These are phyloP conservation scores for Glyptemys insculpta DNA, from an alignment of 2,797 vertebrate species.

Conservation along the genomic window DNA sequence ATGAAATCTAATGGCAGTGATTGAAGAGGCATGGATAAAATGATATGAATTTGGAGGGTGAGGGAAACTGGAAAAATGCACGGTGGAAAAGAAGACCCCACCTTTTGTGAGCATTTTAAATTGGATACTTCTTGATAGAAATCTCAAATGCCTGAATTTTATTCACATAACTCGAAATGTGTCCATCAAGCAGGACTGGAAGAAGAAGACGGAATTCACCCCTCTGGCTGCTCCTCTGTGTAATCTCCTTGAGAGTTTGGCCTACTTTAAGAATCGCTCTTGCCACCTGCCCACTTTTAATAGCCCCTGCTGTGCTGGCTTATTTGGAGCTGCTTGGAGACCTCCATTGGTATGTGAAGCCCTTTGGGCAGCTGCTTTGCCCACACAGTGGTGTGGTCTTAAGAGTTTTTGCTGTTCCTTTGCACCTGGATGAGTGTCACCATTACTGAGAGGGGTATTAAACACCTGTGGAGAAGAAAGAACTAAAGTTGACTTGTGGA, in stretches of 20 bases:
- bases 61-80: background rate
- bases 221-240: too few species aligned
- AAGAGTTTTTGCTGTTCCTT: background rate
- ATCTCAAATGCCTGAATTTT: background rate
- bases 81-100: background rate
- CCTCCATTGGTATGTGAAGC: background rate
- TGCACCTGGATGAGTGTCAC: background rate
- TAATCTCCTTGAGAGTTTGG: background rate
- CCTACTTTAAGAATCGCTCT: background rate
- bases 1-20: background rate
- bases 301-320: background rate
- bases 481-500: background rate
- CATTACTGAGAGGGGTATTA: background rate
- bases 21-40: background rate
- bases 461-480: background rate
- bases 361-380: background rate
- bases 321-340: background rate
- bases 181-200: background rate
- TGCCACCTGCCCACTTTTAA: background rate
- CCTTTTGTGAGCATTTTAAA: background rate
- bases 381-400: too few species aligned
- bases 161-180: background rate
- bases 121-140: background rate
- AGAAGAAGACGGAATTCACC: too few species aligned
- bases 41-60: background rate